Conservation (phyloP, 2,797 vertebrate genomes). For the Staurois parvus region DNA sequence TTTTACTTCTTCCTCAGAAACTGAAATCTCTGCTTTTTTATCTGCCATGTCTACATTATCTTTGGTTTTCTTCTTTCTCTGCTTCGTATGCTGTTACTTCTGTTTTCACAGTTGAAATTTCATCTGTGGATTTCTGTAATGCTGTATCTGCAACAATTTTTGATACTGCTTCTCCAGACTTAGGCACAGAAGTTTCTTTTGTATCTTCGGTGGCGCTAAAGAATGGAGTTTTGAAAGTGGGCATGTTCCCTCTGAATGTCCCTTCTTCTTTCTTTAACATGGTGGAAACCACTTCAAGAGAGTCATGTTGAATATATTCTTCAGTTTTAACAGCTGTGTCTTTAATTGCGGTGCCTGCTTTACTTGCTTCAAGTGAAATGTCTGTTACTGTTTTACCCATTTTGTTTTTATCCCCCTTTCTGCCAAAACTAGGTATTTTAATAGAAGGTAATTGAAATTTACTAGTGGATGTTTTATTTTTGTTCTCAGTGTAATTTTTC, state of each 20-base stretch:
- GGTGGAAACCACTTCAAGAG: neutral
- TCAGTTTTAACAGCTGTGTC: neutral
- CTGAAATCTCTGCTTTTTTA: neutral
- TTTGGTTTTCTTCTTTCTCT: neutral
- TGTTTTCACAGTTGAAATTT: neutral
- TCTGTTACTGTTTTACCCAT: neutral
- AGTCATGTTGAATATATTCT: too few species aligned
- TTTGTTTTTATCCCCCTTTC: neutral
- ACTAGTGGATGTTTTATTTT: neutral
- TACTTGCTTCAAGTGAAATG: neutral
- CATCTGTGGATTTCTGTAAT: neutral
- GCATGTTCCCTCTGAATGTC: neutral
- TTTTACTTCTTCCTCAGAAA: neutral
- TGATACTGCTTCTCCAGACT: neutral
- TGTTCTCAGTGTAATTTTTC: neutral
- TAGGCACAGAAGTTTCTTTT: neutral
- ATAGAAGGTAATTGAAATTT: conserved; percentile 3
- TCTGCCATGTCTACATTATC: neutral
- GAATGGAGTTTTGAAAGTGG: conserved; percentile 7
- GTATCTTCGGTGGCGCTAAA: neutral
- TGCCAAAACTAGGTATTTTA: neutral
- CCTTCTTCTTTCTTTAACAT: neutral
- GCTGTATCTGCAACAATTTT: neutral
- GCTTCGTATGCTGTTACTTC: neutral
- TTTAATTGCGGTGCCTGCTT: too few species aligned